Conservation (phyloP, 1,140 invertebrate species). For the Penaeus chinensis region DNA sequence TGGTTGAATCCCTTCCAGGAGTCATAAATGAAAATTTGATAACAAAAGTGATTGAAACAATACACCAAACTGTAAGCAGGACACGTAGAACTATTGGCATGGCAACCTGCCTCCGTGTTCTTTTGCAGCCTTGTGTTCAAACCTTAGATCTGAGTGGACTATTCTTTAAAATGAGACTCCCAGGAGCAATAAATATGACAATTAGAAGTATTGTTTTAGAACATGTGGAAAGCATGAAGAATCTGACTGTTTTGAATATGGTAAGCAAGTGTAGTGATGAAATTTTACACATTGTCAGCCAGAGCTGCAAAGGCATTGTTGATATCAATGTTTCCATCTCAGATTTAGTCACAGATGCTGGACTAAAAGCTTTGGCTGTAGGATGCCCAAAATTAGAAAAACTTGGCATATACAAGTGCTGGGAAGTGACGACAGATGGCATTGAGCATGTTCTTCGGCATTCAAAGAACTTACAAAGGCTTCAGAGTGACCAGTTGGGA, state of each 20-base stretch:
- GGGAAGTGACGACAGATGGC: slow-evolving; percentile 49
- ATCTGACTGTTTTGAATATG: slow-evolving; percentile 50
- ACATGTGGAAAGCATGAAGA: slow-evolving; percentile 42
- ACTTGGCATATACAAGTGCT: slow-evolving; percentile 58
- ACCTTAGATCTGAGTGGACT: slow-evolving; percentile 53
- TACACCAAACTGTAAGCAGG: slow-evolving; percentile 46
- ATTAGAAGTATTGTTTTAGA: slow-evolving; percentile 42
- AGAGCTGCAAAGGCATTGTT: slow-evolving; percentile 37
- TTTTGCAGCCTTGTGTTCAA: slow-evolving; percentile 43
- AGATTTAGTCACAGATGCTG: slow-evolving; percentile 48
- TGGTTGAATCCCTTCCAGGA: slow-evolving; percentile 32
- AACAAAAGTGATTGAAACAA: slow-evolving; percentile 53
- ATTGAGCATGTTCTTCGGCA: slow-evolving; percentile 44
- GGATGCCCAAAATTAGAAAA: slow-evolving; percentile 57
- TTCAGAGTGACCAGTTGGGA: slow-evolving; percentile 56
- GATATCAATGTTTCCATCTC: slow-evolving; percentile 49
- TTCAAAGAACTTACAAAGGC: slow-evolving; percentile 33
- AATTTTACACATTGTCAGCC: slow-evolving; percentile 39
- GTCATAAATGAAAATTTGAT: slow-evolving; percentile 54
- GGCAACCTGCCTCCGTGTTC: slow-evolving; percentile 48
- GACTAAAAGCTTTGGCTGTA: slow-evolving; percentile 33
- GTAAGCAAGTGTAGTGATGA: slow-evolving; percentile 58
- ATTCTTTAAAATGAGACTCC: slow-evolving; percentile 55
- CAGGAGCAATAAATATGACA: slow-evolving; percentile 33
- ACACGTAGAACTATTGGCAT: slow-evolving; percentile 52